Percentiles rank a stretch among this genome's conserved stretches.
These are phyloP conservation scores for Molossus molossus DNA, from an alignment of 2,797 vertebrate genomes.

Conservation along the genomic window DNA sequence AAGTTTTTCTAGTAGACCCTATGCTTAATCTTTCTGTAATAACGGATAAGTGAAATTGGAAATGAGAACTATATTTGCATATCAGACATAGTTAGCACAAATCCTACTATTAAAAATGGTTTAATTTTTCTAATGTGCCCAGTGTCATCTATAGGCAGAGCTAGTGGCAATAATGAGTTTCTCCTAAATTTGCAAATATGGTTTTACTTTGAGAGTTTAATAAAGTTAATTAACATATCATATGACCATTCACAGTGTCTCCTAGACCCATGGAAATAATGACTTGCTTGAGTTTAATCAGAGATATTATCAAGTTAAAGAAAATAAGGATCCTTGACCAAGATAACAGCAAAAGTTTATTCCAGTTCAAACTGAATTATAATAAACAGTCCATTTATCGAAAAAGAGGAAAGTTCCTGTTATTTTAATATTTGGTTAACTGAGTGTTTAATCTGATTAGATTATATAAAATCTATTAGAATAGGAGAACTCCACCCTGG, in stretches of 20 bases:
- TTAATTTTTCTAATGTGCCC: background rate
- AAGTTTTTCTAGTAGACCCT: background rate
- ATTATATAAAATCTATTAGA: background rate
- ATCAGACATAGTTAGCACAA: background rate
- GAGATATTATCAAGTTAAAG: background rate
- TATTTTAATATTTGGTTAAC: background rate
- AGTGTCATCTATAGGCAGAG: background rate
- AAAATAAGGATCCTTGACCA: background rate
- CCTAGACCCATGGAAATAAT: background rate
- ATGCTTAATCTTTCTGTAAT: background rate
- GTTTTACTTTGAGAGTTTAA: background rate
- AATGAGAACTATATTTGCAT: background rate
- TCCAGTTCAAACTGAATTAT: conserved; percentile 5
- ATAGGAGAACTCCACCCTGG: no score
- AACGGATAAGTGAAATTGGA: background rate
- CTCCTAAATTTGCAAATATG: background rate
- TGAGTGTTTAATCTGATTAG: background rate
- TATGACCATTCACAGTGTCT: background rate
- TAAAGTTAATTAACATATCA: background rate
- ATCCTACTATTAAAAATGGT: background rate
- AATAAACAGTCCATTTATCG: background rate
- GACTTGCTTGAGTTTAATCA: background rate
- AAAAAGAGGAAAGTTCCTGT: background rate
- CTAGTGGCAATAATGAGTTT: background rate
- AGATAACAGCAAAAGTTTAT: background rate